phyloP scores from a whole-genome alignment of 2,113 vertebrate genomes.

The Trogon surrucura region DNA sequence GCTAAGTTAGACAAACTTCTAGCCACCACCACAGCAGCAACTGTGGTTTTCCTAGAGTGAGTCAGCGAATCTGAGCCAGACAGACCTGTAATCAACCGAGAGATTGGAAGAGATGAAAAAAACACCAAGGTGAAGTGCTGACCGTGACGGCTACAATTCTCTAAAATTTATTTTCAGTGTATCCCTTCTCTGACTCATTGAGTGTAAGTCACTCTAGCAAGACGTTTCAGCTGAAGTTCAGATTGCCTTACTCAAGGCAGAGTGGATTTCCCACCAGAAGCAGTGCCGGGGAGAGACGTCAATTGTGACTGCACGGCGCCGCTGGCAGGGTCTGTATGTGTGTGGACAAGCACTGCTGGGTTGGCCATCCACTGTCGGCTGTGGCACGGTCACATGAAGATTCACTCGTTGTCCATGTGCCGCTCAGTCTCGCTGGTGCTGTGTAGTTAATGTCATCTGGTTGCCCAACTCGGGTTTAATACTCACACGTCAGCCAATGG shows the following conservation, averaged over 20 bases:
- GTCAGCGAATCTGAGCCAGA: not conserved
- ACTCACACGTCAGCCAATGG: not conserved
- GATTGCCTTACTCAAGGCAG: not conserved
- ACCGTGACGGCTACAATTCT: rapidly evolving
- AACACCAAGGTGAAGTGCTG: not conserved
- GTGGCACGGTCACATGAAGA: rapidly evolving
- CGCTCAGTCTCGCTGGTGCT: rapidly evolving
- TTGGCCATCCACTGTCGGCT: rapidly evolving
- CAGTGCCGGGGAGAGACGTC: rapidly evolving
- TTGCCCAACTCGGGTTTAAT: not conserved
- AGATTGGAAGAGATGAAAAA: not conserved
- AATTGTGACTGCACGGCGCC: rapidly evolving
- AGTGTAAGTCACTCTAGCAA: not conserved
- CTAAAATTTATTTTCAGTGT: not conserved
- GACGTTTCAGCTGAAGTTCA: not conserved
- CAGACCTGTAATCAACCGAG: not conserved
- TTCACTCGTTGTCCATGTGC: rapidly evolving
- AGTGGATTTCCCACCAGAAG: not conserved
- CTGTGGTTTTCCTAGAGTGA: not conserved
- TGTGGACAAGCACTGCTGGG: rapidly evolving
- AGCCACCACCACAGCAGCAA: rapidly evolving
- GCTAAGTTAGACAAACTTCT: not conserved
- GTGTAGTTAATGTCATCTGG: not conserved
- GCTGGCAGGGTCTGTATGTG: too few relatives aligned
- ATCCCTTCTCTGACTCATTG: not conserved